Evolutionary conservation across 1,140 invertebrate genomes (phyloP).

Genomic region (Drosophila setifemur): DNA sequence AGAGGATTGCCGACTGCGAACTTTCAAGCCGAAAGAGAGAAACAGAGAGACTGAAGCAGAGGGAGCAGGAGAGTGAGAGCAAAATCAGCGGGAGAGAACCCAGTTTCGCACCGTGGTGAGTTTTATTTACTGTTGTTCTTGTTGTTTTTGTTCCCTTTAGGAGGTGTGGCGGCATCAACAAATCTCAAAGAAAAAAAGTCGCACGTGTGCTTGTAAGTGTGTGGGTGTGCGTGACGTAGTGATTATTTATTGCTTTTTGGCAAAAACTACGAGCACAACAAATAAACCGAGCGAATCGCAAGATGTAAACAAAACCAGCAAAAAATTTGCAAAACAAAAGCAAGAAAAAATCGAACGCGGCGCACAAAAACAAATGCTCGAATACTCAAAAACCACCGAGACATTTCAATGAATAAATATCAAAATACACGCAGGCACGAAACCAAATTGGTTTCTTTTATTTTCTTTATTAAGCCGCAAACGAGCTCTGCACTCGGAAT

Average conservation of each 20-base stretch:
- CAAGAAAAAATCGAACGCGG: constrained; percentile 17
- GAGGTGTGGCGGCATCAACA: constrained; percentile 59
- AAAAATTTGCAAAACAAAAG: constrained; percentile 24
- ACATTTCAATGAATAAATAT: constrained; percentile 31
- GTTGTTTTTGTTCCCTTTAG: constrained; percentile 27
- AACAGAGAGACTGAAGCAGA: no score
- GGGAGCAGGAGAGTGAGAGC: background rate
- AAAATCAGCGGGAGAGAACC: background rate
- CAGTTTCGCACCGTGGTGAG: constrained; percentile 42
- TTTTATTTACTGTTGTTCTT: constrained; percentile 4
- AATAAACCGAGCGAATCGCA: constrained; percentile 29
- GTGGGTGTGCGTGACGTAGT: constrained; percentile 7
- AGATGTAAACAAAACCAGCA: constrained; percentile 68
- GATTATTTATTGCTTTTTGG: constrained; percentile 28
- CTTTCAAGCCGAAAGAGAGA: no score
- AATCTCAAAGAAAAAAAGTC: background rate
- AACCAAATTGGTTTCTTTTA: background rate
- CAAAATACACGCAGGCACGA: constrained; percentile 26
- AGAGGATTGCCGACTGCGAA: no score
- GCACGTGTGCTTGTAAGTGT: background rate
- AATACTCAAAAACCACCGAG: constrained; percentile 21
- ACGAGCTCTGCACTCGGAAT: constrained; percentile 43
- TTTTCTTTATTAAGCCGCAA: constrained; percentile 18
- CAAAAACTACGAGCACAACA: constrained; percentile 42
- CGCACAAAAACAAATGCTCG: constrained; percentile 18